A percentile compares a stretch with the other conserved stretches of the same genome.
Conservation (phyloP, 2,113 vertebrate species). For the Rhineura floridana region DNA sequence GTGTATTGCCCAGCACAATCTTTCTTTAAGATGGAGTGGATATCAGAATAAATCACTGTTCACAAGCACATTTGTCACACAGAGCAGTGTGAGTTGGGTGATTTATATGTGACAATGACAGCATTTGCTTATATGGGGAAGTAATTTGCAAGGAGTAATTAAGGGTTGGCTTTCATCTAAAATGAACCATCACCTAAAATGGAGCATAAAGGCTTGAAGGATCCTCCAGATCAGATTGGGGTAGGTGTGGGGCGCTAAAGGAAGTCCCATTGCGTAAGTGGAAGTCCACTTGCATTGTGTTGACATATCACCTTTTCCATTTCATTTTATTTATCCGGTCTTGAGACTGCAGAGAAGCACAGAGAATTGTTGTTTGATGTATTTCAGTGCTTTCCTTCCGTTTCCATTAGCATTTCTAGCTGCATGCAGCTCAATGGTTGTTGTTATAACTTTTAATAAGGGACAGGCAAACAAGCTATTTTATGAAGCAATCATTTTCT, state of each 20-base stretch:
- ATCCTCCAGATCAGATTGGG: too few species aligned
- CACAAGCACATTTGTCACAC: conserved; percentile 25
- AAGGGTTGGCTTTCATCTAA: conserved; percentile 33
- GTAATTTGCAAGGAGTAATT: conserved; percentile 53
- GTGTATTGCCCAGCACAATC: conserved; percentile 37
- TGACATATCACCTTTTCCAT: too few species aligned
- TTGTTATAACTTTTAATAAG: background rate
- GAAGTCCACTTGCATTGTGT: too few species aligned
- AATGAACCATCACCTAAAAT: conserved; percentile 28
- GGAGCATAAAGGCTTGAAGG: too few species aligned
- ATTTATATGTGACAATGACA: conserved; percentile 43
- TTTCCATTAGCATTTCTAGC: background rate
- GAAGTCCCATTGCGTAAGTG: too few species aligned
- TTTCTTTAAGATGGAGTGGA: conserved; percentile 28
- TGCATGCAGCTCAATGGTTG: background rate
- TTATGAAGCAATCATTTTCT: conserved; percentile 5
- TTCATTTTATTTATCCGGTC: background rate
- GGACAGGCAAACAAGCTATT: background rate
- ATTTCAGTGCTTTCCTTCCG: background rate
- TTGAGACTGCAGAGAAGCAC: accelerated
- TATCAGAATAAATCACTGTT: conserved; percentile 48
- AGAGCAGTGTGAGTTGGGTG: conserved; percentile 44
- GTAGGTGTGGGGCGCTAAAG: too few species aligned
- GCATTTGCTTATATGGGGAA: conserved; percentile 45
- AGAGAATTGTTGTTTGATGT: background rate